Base-by-base conservation (phyloP, 1,140 invertebrate genomes). In the Ips typographus region DNA sequence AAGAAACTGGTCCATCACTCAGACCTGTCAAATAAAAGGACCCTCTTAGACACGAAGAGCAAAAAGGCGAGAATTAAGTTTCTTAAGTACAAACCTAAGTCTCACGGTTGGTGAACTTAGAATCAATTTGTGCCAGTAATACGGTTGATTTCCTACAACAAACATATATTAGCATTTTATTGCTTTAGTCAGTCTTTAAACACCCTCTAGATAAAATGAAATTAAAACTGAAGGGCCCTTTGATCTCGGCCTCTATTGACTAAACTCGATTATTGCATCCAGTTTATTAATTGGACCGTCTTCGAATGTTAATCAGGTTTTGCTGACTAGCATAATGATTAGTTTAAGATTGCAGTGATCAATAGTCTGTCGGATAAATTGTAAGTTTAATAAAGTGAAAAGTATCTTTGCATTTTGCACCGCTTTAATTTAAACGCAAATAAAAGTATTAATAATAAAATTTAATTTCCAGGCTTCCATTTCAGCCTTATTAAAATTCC, bases 101-200 rank as follows among this genome's bases (percentile, higher is more conserved):
- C 64, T 66, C 58, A 68, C 65, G 65, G 43, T 68, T 60, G 43
- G 65, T 68, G 65, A 68, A 68, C 57, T 61, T 51, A 44, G 58
- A 68, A 59, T 59, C 65, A 68, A 68, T 68, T 68, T 68, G 65
- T 68, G 65, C 65, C 56, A 68, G 51, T 59, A 68, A 68, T 47
- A 68, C 65, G 78, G 73, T 74, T 82, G 80, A 82, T 81, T 82
- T 81, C 77, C 78, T 73, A 80, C 77, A 78, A 80, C 80, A 82
- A 82, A 82, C 81, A 82, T 77, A 76, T 80, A 82, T 82, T 82
- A 82, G 78, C 81, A 82, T 82, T 82, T 82, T 82, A 82, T 82
- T 82, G 81, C 80, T 78, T 82, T 78, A 81, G 76, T 75, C 77
- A 73, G 72, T 72, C 76, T 73, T 76, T 77, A 76, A 75, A 79